These are phyloP conservation scores for Himalopsyche anomala DNA, from an alignment of 2,888 invertebrate species.

Conservation along the genomic window DNA sequence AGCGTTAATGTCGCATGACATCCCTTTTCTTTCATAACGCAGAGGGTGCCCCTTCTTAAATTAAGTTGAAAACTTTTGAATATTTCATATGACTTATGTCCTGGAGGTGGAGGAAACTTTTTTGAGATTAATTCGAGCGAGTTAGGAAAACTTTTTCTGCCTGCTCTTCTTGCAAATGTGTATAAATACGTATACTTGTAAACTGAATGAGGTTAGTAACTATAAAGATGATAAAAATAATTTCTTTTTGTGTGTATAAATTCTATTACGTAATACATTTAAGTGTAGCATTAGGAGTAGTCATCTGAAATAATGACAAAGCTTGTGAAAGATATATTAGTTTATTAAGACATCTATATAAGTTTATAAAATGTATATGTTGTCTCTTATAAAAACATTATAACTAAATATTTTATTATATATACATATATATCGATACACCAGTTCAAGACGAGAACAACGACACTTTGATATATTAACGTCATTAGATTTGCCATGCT, in stretches of 20 bases:
- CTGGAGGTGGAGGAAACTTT: constrained; percentile 47
- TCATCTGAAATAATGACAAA: too few species aligned
- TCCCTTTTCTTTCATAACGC: constrained; percentile 53
- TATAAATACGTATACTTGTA: not conserved
- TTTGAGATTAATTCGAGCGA: constrained; percentile 49
- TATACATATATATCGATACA: too few species aligned
- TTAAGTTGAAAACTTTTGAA: constrained; percentile 59
- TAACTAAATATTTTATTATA: too few species aligned
- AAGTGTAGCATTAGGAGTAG: too few species aligned
- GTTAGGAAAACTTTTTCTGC: constrained; percentile 2
- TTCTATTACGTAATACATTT: too few species aligned
- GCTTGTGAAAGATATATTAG: too few species aligned
- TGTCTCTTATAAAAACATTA: too few species aligned
- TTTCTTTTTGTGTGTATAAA: not conserved
- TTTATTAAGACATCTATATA: too few species aligned
- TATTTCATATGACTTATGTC: constrained; percentile 58
- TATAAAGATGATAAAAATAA: not conserved
- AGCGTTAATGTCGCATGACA: constrained; percentile 58
- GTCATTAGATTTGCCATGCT: too few species aligned
- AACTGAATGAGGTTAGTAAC: constrained; percentile 10
- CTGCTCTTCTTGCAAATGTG: not conserved
- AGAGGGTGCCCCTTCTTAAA: constrained; percentile 49
- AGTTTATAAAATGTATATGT: too few species aligned
- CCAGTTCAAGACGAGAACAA: too few species aligned
- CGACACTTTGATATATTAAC: too few species aligned